A percentile compares a stretch with the other conserved stretches of the same genome.
Evolutionary conservation across 1,140 invertebrate species (phyloP).

Genomic region (Physella acuta): DNA sequence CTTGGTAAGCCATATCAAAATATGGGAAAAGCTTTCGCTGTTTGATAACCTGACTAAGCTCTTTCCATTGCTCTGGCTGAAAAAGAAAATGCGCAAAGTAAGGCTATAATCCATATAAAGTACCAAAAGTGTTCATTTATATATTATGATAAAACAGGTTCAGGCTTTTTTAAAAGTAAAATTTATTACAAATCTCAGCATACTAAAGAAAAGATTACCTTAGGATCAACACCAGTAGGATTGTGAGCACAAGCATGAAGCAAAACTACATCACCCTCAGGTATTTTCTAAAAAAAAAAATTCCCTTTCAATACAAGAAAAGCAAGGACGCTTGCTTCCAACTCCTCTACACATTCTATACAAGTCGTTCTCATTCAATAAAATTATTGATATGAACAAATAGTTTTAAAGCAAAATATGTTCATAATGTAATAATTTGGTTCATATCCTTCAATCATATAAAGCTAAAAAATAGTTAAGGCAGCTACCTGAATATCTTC

Average conservation of each 20-base stretch:
- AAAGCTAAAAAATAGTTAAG: not conserved
- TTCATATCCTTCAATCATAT: too few species aligned
- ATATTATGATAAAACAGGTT: not conserved
- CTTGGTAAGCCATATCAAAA: conserved; percentile 99
- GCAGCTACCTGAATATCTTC: conserved; percentile 83
- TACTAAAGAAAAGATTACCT: conserved; percentile 42
- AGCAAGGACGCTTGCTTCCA: too few species aligned
- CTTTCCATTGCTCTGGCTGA: conserved; percentile 84
- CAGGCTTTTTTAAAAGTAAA: not conserved
- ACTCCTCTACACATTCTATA: too few species aligned
- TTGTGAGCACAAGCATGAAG: conserved; percentile 99
- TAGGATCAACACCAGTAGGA: conserved; percentile 87
- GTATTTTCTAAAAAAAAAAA: conserved; percentile 75
- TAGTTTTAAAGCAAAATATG: too few species aligned
- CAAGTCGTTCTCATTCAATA: too few species aligned
- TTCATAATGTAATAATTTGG: too few species aligned
- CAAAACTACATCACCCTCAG: conserved; percentile 87
- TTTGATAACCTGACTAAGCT: conserved; percentile 79
- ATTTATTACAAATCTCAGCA: not conserved
- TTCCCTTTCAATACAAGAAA: not conserved
- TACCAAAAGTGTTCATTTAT: not conserved
- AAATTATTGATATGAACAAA: too few species aligned
- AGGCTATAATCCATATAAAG: too few species aligned
- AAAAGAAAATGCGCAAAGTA: too few species aligned
- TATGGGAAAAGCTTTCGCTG: conserved; percentile 84